These are phyloP conservation scores for Cuculus canorus DNA, from an alignment of 2,797 vertebrate genomes.

Conservation along the genomic window DNA sequence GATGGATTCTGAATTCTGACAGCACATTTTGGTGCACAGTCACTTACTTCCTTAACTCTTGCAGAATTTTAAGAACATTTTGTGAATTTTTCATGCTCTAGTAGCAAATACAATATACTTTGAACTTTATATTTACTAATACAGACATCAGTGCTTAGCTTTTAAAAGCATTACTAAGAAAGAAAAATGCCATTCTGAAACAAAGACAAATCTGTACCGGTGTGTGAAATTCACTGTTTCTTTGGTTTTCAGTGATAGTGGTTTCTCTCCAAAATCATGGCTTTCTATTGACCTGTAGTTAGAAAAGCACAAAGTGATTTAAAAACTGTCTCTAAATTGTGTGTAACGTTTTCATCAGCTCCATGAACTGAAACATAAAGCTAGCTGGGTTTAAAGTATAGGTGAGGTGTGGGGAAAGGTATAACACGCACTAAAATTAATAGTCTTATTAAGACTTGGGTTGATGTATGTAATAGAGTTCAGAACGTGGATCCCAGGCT, in stretches of 20 bases:
- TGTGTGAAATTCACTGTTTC: neutral
- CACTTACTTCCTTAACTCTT: neutral
- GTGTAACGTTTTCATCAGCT: neutral
- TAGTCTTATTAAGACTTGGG: neutral
- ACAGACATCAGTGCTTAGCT: neutral
- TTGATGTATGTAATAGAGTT: neutral
- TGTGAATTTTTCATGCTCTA: neutral
- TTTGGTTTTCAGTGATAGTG: neutral
- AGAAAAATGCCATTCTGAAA: neutral
- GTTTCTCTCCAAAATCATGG: neutral
- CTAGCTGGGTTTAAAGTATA: neutral
- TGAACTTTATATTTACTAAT: neutral
- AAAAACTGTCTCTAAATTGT: neutral
- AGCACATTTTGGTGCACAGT: neutral
- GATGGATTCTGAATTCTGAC: neutral
- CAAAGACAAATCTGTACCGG: neutral
- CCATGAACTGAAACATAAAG: neutral
- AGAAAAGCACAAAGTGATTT: neutral
- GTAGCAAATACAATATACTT: neutral
- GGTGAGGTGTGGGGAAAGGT: neutral
- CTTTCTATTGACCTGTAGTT: neutral
- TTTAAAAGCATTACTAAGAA: neutral
- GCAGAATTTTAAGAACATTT: neutral
- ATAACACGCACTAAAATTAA: neutral
- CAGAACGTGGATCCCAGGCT: neutral